Base-by-base conservation (phyloP, 1,140 invertebrate genomes). In the Drosophila mauritiana region DNA sequence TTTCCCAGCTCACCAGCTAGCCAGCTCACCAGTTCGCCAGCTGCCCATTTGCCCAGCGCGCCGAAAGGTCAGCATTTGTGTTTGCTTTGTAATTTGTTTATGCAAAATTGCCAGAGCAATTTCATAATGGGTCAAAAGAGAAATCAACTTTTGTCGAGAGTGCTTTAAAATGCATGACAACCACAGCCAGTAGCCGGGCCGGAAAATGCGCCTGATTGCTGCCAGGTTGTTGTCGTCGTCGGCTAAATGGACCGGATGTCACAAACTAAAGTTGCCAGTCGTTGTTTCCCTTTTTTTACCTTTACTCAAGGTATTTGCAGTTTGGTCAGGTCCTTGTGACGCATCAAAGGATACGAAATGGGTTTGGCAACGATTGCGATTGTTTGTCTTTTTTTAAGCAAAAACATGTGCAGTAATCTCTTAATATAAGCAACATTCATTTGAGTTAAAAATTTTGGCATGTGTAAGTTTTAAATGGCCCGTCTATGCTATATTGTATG, bases 41-140 rank as follows among this genome's bases (percentile, higher is more conserved):
- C 34, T 34, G 15, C n/a, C 48, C 51, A 11, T 22, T 6, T 22
- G 39, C 54, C 59, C 27, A 12, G 15, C 65, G 46, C 63, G 54
- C 36, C 45, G 58, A 89, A 89, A 80, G 84, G 84, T 89, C 85
- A 78, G 67, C 65, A 36, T 56, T 75, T 56, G 57, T 63, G 84
- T 89, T 89, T 89, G 80, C 88, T 89, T 90, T 77, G 85, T 89
- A 80, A 90, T 84, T 89, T 89, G 84, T 84, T 90, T 89, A 89
- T 89, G 84, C 84, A 84, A 89, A 88, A 90, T 89, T 90, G 85
- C 85, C 80, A 73, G 85, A 89, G 84, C 84, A 84, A 89, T 89
- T 89, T 89, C 85, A 89, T 89, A 89, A 89, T 89, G 84, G 84
- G 84, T 89, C 84, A 89, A 89, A 89, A 69, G 84, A 89, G 84